Evolutionary conservation across 2,888 invertebrate genomes (phyloP), one percentile per base, ranked within the genome.

Genomic region (Globia sparganii): DNA sequence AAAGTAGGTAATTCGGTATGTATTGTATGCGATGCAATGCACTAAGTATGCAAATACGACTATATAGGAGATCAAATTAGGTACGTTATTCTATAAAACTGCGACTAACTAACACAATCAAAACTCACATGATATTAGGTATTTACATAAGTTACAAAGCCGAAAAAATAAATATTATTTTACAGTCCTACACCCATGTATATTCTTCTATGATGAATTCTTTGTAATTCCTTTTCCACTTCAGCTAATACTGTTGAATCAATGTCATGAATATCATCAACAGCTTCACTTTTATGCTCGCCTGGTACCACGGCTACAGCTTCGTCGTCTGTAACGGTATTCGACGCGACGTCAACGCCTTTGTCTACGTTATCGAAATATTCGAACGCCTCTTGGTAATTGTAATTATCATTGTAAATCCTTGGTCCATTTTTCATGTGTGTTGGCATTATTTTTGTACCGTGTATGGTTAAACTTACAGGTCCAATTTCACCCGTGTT

Each of bases 401-500:
- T 97, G 89, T 97, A 97, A 72, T 97, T 93, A 64, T 96, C 91
- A 80, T 97, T 95, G 90, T 97, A 97, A 81, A 94, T 92, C 88
- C 97, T 95, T 0, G 96, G 95, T 4, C 97, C 97, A 70, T 95
- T 91, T 85, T 90, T 94, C 96, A 98, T 97, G 89, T 98, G 97
- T 5, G 91, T 90, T 0, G 98, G 98, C 86, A 96, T 95, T 72
- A 97, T 94, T 78, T 93, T 95, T 0, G 98, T 98, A 3, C 98
- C 98, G 89, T 98, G 98, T n/a, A 98, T 92, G 58, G 97, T 95
- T 62, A 98, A 92, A n/a, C 93, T 95, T 0, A 97, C 94, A 53
- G 96, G 92, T 9, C 97, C 97, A n/a, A 98, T 92, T 61, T 91
- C 91, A 0, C 98, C 98, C 3, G 88, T 89, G 89, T 98, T 97